These are phyloP conservation scores for Bos indicus DNA, from an alignment of 2,113 vertebrate species.

Conservation along the genomic window DNA sequence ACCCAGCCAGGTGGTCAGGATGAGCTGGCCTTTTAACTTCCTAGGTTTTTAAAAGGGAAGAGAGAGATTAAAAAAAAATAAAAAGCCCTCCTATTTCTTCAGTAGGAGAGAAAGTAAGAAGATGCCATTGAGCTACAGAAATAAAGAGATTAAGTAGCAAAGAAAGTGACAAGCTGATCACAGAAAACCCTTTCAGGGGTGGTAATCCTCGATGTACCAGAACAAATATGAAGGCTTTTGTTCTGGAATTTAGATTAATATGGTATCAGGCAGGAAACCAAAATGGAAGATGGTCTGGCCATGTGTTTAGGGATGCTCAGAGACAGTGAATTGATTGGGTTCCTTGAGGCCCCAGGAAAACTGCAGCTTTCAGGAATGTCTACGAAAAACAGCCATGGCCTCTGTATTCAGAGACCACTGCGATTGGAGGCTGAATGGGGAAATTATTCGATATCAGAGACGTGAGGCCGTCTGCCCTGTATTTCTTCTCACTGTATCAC, in stretches of 20 bases:
- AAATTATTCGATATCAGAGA: constrained; percentile 44
- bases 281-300: not conserved
- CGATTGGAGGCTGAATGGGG: not conserved
- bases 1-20: constrained; percentile 90
- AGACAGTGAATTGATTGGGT: not conserved
- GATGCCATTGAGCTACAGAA: constrained; percentile 87
- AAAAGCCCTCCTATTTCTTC: constrained; percentile 76
- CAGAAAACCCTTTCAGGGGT: constrained; percentile 86
- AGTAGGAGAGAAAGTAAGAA: constrained; percentile 81
- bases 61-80: constrained; percentile 20
- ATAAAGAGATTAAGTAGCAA: constrained; percentile 93
- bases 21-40: constrained; percentile 89
- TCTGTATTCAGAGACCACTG: not conserved
- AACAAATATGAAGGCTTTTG: constrained; percentile 91
- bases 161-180: constrained; percentile 91
- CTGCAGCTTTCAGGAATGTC: not conserved
- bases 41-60: constrained; percentile 86
- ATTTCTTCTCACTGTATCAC: not conserved
- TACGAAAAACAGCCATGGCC: fast-evolving
- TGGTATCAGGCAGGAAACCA: constrained; percentile 56
- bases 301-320: not conserved
- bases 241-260: constrained; percentile 88
- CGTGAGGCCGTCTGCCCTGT: not conserved
- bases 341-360: constrained; percentile 27
- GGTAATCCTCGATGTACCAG: constrained; percentile 90